Evolutionary conservation across 2,113 vertebrate genomes (phyloP).

Genomic region (Tylochromis polylepis): DNA sequence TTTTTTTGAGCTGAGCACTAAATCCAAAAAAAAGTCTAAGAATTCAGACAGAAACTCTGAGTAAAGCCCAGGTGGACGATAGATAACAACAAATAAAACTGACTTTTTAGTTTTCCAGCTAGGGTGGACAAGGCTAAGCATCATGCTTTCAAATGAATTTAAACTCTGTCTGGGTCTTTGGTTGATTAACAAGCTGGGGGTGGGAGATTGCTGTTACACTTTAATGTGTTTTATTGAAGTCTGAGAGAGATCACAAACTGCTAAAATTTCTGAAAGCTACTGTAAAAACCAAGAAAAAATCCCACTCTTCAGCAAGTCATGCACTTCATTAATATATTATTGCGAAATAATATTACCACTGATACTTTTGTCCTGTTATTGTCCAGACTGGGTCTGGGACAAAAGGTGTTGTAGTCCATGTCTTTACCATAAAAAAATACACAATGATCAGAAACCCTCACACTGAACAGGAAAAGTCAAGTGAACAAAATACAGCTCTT

Average conservation of each 20-base stretch:
- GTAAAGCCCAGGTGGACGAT: fast-evolving
- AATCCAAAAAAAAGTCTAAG: background rate
- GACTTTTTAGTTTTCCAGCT: background rate
- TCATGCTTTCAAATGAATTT: background rate
- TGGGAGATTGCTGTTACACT: background rate
- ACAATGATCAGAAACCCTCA: background rate
- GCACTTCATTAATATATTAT: background rate
- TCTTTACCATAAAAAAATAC: background rate
- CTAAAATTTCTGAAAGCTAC: background rate
- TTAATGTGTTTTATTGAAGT: background rate
- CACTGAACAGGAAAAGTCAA: background rate
- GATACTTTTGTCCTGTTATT: background rate
- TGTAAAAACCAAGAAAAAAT: background rate
- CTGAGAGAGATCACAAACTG: background rate
- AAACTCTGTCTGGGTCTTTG: background rate
- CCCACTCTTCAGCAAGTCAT: background rate
- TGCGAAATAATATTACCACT: background rate
- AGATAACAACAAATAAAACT: background rate
- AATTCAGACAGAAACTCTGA: background rate
- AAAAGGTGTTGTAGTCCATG: background rate
- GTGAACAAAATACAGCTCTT: background rate
- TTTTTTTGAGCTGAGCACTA: background rate
- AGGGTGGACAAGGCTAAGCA: background rate
- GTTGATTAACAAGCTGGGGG: background rate
- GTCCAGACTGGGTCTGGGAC: background rate